phyloP scores from a whole-genome alignment of 2,113 vertebrate genomes.

The Struthio camelus region DNA sequence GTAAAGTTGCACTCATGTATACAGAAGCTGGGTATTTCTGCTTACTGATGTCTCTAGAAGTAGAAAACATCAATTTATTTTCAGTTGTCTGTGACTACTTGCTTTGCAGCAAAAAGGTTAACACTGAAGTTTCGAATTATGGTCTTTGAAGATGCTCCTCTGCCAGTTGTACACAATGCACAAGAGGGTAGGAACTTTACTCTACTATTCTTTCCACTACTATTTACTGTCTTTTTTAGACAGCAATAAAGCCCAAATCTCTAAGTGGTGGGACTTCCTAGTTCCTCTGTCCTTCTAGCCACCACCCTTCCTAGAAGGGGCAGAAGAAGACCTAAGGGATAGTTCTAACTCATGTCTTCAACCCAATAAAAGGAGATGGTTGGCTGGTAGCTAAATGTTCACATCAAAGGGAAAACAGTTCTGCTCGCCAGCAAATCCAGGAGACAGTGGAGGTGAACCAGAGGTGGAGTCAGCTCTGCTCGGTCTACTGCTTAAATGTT shows the following conservation, averaged over 20 bases:
- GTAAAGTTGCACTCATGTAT: neutral
- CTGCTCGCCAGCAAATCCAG: neutral
- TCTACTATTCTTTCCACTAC: too few relatives aligned
- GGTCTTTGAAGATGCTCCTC: neutral
- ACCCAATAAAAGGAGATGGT: neutral
- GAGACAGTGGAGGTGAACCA: neutral
- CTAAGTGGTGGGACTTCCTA: neutral
- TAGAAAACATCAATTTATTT: neutral
- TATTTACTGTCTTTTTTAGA: too few relatives aligned
- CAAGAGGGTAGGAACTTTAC: neutral
- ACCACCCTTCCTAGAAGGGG: neutral
- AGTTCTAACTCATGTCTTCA: neutral
- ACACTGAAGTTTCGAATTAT: neutral
- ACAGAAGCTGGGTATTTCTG: neutral
- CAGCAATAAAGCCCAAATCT: neutral
- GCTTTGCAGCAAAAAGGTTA: neutral
- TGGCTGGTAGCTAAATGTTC: neutral
- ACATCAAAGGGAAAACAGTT: neutral
- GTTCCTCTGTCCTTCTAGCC: fast-evolving
- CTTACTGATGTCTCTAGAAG: neutral
- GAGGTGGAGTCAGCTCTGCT: fast-evolving
- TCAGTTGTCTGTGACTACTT: neutral
- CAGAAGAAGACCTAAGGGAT: neutral
- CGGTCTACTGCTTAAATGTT: neutral
- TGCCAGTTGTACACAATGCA: fast-evolving